phyloP scores from a whole-genome alignment of 2,797 vertebrate species.

The Limosa lapponica region DNA sequence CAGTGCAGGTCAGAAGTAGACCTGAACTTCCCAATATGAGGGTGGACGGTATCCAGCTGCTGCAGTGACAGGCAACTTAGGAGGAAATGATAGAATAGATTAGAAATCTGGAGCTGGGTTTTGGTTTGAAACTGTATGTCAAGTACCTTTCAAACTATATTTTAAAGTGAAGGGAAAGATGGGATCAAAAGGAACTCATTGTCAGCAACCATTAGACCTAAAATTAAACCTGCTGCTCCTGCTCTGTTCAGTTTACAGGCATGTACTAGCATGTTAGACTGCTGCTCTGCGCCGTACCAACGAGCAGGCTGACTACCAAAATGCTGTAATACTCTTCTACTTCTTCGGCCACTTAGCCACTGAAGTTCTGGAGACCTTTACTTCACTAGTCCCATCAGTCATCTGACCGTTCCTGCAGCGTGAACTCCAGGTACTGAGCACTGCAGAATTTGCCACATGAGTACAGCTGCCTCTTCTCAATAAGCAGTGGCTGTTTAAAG shows the following conservation, averaged over 20 bases:
- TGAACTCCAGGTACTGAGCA: background rate
- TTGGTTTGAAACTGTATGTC: slow-evolving; percentile 16
- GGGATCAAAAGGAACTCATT: slow-evolving; percentile 19
- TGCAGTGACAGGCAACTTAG: background rate
- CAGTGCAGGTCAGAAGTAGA: background rate
- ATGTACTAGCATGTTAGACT: background rate
- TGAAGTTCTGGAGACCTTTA: background rate
- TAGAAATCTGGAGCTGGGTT: background rate
- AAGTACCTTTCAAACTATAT: slow-evolving; percentile 14
- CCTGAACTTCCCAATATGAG: background rate
- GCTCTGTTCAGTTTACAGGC: background rate
- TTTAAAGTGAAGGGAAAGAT: slow-evolving; percentile 28
- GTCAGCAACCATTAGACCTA: slow-evolving; percentile 26
- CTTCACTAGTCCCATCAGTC: background rate
- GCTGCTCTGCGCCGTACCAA: background rate
- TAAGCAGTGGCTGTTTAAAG: background rate
- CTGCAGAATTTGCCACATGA: background rate
- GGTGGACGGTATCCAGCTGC: background rate
- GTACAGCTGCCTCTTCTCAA: background rate
- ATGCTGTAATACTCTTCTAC: background rate
- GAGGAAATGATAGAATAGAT: background rate
- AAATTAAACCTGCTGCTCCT: slow-evolving; percentile 8
- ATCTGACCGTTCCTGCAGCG: background rate
- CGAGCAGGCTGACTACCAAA: background rate
- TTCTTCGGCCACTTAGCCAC: background rate